Conservation (phyloP, 2,888 invertebrate species). For the Ypsolopha scabrella region DNA sequence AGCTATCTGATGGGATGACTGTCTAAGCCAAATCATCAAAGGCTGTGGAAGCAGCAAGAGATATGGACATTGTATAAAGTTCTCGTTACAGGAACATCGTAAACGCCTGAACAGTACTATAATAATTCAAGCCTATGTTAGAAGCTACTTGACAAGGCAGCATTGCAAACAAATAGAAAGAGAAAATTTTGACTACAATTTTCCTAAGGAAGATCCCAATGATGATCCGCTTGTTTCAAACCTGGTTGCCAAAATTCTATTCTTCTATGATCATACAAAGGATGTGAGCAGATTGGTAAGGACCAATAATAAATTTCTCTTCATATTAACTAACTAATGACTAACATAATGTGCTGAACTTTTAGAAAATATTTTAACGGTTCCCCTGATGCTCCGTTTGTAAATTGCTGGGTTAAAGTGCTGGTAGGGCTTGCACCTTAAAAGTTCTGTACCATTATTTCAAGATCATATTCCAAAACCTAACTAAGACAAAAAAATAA, state of each 20-base stretch:
- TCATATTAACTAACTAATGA: neutral
- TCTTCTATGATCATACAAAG: slow-evolving; percentile 78
- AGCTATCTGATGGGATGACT: too few species aligned
- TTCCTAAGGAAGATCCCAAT: slow-evolving; percentile 51
- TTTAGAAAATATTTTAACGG: too few species aligned
- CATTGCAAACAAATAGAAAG: slow-evolving; percentile 76
- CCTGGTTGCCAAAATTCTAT: slow-evolving; percentile 77
- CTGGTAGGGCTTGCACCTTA: too few species aligned
- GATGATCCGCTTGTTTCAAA: slow-evolving; percentile 61
- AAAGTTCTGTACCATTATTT: too few species aligned
- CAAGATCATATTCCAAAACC: too few species aligned
- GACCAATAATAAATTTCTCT: slow-evolving; percentile 5
- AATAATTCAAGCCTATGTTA: slow-evolving; percentile 83
- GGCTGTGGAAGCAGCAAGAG: too few species aligned
- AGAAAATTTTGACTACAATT: slow-evolving; percentile 75
- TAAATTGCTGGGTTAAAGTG: too few species aligned
- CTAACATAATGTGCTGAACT: too few species aligned
- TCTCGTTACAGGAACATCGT: slow-evolving; percentile 71
- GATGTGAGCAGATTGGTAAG: slow-evolving; percentile 76
- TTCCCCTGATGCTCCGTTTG: too few species aligned
- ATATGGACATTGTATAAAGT: too few species aligned
- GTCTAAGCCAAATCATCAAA: too few species aligned
- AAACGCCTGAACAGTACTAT: slow-evolving; percentile 80
- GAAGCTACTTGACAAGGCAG: slow-evolving; percentile 80
- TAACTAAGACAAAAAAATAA: too few species aligned